Evolutionary conservation across 1,140 invertebrate species (phyloP), one percentile per base, ranked within the genome.

Genomic region (Drosophila serrata): DNA sequence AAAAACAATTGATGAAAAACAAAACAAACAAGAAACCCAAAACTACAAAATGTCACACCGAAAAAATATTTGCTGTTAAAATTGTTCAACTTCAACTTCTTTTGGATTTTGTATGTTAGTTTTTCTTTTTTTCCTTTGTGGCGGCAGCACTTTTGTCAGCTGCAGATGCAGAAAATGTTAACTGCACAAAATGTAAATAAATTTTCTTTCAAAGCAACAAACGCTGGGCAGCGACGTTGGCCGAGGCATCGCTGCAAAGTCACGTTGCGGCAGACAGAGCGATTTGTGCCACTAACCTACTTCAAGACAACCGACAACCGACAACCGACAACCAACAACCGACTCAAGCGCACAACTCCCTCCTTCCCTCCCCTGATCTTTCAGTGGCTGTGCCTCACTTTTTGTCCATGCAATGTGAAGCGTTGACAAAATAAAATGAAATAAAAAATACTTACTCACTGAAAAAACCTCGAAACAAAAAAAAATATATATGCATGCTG

Each of bases 211-310:
- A n/a, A 78, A 78, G 82, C 81, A 85, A 85, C 81, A 85, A 85
- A 80, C 77, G 62, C 81, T 56, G 76, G 76, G 61, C 45, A 68
- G 55, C 51, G 63, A 27, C 51, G 49, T 61, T 58, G 55, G 48
- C 53, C 27, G 53, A 29, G 48, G 31, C 63, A 56, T 40, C 49
- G 40, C 49, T 70, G 67, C 64, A 72, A 48, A 81, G 81, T 85
- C 82, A 85, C 81, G 81, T 86, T 86, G 79, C 45, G 42, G 69
- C 68, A 65, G 35, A 69, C 46, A 72, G 68, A 65, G 51, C 65
- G 69, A 59, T 72, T 46, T 87, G 84, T 87, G 84, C 84, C 80
- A 87, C 84, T 87, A 88, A 88, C 84, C 84, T 75, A 88, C 84
- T 88, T 88, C 61, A 68, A 82, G 80, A 87, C 82, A 40, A 58